A percentile compares a stretch with the other conserved stretches of the same genome.
phyloP scores from a whole-genome alignment of 2,113 vertebrate species.

The Oncorhynchus mykiss region DNA sequence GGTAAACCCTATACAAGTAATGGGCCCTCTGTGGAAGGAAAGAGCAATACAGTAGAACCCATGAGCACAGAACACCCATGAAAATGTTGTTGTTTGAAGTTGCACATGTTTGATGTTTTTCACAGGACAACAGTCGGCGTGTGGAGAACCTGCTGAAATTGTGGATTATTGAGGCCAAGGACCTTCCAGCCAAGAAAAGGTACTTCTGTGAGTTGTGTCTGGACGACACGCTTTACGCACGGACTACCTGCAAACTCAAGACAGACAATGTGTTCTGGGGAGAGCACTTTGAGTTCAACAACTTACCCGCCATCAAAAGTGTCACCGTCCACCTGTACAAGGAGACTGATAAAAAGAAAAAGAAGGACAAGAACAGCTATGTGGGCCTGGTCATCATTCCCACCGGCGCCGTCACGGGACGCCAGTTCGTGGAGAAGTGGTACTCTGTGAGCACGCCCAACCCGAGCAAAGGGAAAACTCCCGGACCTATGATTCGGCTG shows the following conservation, averaged over 20 bases:
- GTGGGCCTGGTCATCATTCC: conserved; percentile 92
- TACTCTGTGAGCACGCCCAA: conserved; percentile 90
- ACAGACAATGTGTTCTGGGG: conserved; percentile 98
- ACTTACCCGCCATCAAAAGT: conserved; percentile 83
- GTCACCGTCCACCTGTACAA: conserved; percentile 94
- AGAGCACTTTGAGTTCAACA: conserved; percentile 96
- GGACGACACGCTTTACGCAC: conserved; percentile 92
- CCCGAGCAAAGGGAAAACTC: conserved; percentile 82
- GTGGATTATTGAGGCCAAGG: conserved; percentile 97
- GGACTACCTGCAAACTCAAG: conserved; percentile 96
- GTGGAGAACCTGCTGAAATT: conserved; percentile 91
- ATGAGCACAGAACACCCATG: too few species aligned
- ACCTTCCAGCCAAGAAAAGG: conserved; percentile 94
- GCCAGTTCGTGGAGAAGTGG: conserved; percentile 97
- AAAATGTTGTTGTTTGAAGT: too few species aligned
- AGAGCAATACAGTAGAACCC: too few species aligned
- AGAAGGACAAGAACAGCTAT: conserved; percentile 97
- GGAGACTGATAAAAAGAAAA: conserved; percentile 96
- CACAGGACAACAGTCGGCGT: conserved; percentile 91
- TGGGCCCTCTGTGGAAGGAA: too few species aligned
- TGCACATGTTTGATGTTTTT: too few species aligned
- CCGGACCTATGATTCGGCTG: conserved; percentile 88
- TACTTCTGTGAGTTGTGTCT: conserved; percentile 96
- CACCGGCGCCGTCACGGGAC: conserved; percentile 79
- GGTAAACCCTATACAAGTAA: conserved; percentile 56